A percentile compares a stretch with the other conserved stretches of the same genome.
Evolutionary conservation across 2,888 invertebrate genomes (phyloP).

Genomic region (Ischnura elegans): DNA sequence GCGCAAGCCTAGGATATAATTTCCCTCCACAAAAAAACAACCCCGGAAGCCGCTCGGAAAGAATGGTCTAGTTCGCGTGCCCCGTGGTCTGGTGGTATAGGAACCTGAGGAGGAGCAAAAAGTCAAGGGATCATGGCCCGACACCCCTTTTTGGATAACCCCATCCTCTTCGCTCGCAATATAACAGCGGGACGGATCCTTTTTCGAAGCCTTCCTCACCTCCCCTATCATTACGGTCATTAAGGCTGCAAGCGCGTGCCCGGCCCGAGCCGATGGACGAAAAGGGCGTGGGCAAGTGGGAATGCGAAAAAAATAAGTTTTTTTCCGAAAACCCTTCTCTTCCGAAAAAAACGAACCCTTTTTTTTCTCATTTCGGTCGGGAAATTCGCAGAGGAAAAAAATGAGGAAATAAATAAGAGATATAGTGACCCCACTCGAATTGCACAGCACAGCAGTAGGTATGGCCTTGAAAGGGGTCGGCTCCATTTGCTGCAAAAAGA

Average conservation of each 20-base stretch:
- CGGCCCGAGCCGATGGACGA: neutral
- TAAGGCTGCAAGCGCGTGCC: constrained; percentile 12
- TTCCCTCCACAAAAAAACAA: neutral
- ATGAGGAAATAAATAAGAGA: neutral
- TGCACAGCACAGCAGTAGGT: neutral
- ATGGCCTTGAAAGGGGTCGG: neutral
- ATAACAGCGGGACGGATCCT: neutral
- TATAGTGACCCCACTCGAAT: neutral
- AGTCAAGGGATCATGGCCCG: neutral
- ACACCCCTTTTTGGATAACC: constrained; percentile 16
- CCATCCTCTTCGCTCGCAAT: neutral
- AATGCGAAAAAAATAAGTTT: neutral
- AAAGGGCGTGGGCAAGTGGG: neutral
- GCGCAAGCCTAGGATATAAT: neutral
- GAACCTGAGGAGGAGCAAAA: neutral
- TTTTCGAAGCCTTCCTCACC: neutral
- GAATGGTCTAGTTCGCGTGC: neutral
- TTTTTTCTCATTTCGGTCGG: neutral
- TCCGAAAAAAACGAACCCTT: constrained; percentile 1
- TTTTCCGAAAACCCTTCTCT: neutral
- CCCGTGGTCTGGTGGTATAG: neutral
- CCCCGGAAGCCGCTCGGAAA: neutral
- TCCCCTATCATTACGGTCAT: constrained; percentile 26
- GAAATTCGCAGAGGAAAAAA: neutral
- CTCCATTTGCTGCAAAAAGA: neutral